Conservation (phyloP, 2,113 vertebrate genomes). For the Ceyx margarethae region DNA sequence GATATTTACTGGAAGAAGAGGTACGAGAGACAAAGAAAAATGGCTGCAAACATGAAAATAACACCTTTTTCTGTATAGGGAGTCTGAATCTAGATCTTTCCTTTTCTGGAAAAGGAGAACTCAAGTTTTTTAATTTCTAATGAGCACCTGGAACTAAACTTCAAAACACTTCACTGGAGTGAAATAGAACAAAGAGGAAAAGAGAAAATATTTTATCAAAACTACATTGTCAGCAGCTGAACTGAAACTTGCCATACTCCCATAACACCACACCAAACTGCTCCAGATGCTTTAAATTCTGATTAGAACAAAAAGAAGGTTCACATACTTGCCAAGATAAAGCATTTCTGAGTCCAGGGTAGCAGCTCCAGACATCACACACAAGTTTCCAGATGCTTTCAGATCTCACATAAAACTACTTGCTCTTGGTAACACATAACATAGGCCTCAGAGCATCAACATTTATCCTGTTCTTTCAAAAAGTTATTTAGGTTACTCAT, state of each 20-base stretch:
- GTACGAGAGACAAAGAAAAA: background rate
- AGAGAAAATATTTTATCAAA: background rate
- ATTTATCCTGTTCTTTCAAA: background rate
- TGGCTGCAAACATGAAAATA: background rate
- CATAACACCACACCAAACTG: background rate
- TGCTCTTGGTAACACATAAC: background rate
- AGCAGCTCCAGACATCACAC: background rate
- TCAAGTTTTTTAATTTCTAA: background rate
- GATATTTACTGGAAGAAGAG: background rate
- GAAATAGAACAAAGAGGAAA: background rate
- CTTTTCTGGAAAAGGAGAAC: background rate
- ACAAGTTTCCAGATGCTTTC: background rate
- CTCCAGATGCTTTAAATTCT: background rate
- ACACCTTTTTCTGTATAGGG: background rate
- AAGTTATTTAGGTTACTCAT: background rate
- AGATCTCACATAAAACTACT: background rate
- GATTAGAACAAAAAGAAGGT: background rate
- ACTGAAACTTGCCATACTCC: background rate
- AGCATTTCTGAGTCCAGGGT: background rate
- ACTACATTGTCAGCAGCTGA: background rate
- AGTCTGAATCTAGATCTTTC: background rate
- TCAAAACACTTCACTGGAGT: accelerated
- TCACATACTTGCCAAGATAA: background rate
- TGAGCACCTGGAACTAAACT: background rate
- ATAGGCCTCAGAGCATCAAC: background rate